These are phyloP conservation scores for Deroplatys truncata DNA, from an alignment of 2,888 invertebrate genomes.

Conservation along the genomic window DNA sequence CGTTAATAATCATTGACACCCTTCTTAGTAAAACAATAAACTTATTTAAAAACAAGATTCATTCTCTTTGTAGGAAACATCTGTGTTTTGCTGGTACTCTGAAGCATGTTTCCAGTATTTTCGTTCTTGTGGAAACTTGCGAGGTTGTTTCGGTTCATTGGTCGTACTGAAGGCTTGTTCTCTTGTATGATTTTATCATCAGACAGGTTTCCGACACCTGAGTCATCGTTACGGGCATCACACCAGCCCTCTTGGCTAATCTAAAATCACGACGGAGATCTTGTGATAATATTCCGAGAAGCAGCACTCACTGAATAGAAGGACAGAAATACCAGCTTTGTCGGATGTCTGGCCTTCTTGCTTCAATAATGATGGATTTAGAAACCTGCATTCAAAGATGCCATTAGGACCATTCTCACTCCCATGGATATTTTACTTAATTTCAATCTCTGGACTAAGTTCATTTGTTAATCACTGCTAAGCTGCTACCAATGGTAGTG, in stretches of 20 bases:
- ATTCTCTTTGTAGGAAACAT: too few species aligned
- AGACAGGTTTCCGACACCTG: neutral
- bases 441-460: too few species aligned
- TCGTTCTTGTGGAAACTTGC: neutral
- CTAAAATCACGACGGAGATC: neutral
- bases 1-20: too few species aligned
- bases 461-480: too few species aligned
- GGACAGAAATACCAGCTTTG: neutral
- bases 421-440: too few species aligned
- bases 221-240: neutral
- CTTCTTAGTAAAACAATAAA: too few species aligned
- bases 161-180: neutral
- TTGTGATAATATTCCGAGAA: neutral
- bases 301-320: neutral
- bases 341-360: neutral
- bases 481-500: too few species aligned
- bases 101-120: neutral
- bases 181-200: neutral
- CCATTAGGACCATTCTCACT: too few species aligned
- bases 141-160: neutral
- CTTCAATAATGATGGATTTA: neutral
- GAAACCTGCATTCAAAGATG: too few species aligned
- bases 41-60: too few species aligned
- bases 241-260: neutral
- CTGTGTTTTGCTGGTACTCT: too few species aligned